Evolutionary conservation across 2,888 invertebrate genomes (phyloP), one percentile per base, ranked within the genome.

Genomic region (Plemyria rubiginata): DNA sequence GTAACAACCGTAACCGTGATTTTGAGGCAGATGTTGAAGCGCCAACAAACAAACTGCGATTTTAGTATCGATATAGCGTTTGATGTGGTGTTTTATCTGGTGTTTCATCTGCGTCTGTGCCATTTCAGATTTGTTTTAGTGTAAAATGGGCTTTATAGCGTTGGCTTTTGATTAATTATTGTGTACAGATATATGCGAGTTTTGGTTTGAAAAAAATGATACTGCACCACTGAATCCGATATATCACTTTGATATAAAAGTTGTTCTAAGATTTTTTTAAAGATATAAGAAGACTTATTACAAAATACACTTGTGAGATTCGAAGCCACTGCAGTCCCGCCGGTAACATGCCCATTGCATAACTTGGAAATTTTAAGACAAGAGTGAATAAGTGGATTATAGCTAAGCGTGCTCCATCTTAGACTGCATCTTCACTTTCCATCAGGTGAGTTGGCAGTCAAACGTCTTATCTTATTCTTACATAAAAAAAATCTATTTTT

Each of bases 41-140:
- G 77, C 78, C 79, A 82, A 80, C 79, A 82, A 84, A 86, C 82
- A 84, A 86, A 86, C 84, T 79, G 77, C 80, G 78, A 83, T 86
- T 88, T 87, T 81, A 84, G 74, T 81, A 79, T 83, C 81, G 75
- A 78, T 79, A 78, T 81, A 80, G 75, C 80, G 84, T 90, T 89
- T 92, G 90, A 90, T 92, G 92, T 89, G 90, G 88, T 87, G 88
- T 90, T 92, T 90, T 90, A 90, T 90, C 84, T 87, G 86, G 75
- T 75, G 71, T 86, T 89, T 82, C 90, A 91, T 90, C 91, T 90
- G 90, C 32, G 38, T 28, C 91, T 90, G 90, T 46, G 48, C 13
- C 55, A 55, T 40, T 48, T n/a, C 13, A n/a, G 4, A 28, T 28
- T 13, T 2, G n/a, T 8, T 40, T 22, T n/a, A 55, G 40, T 13